phyloP scores from a whole-genome alignment of 2,888 invertebrate species.

The Antheraea yamamai region DNA sequence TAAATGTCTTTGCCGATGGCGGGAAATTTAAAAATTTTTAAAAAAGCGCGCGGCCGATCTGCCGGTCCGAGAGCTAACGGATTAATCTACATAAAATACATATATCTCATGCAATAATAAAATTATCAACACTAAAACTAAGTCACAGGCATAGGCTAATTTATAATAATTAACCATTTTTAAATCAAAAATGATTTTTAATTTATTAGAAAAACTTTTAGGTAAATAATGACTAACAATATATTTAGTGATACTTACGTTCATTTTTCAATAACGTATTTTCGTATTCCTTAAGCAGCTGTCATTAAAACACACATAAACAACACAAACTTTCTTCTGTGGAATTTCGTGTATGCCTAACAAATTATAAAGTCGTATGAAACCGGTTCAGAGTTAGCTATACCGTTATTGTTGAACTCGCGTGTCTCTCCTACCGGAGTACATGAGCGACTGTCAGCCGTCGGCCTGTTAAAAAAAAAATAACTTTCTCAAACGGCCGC shows the following conservation, averaged over 20 bases:
- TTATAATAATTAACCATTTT: background rate
- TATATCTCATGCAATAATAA: no score
- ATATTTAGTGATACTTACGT: constrained; percentile 38
- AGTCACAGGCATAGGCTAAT: no score
- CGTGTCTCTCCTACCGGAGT: constrained; percentile 33
- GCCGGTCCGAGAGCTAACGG: no score
- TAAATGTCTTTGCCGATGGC: no score
- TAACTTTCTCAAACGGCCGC: constrained; percentile 56
- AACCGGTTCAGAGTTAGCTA: constrained; percentile 26
- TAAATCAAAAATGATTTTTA: background rate
- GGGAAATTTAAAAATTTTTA: no score
- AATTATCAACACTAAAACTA: no score
- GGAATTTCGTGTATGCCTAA: constrained; percentile 32
- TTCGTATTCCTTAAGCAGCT: constrained; percentile 27
- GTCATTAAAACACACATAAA: constrained; percentile 28
- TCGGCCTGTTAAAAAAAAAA: constrained; percentile 41
- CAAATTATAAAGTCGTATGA: constrained; percentile 27
- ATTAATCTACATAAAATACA: no score
- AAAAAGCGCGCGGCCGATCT: no score
- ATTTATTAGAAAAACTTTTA: background rate
- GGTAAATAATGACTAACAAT: background rate
- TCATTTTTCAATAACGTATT: constrained; percentile 40
- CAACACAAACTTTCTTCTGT: constrained; percentile 36
- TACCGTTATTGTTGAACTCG: constrained; percentile 25
- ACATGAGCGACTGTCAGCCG: constrained; percentile 42